phyloP scores from a whole-genome alignment of 2,113 vertebrate genomes.

The Furnarius figulus region DNA sequence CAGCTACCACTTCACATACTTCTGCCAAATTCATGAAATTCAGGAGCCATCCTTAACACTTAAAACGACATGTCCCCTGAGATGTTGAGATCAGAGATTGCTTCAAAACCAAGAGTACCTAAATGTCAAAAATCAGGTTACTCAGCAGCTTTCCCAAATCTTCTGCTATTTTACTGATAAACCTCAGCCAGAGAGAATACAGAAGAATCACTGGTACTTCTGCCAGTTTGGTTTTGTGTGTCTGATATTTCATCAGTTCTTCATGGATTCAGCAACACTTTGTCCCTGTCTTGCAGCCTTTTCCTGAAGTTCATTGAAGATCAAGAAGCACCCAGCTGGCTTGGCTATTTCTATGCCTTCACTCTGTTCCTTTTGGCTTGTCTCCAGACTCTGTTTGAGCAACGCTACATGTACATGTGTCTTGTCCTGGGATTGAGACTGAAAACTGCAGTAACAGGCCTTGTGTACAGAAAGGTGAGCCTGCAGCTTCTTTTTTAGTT shows the following conservation, averaged over 20 bases:
- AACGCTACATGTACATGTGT: constrained; percentile 87
- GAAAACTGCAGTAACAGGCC: constrained; percentile 85
- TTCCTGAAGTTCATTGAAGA: constrained; percentile 86
- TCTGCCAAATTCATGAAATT: background rate
- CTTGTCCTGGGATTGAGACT: constrained; percentile 88
- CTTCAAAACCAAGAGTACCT: background rate
- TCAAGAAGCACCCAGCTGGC: constrained; percentile 79
- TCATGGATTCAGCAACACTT: background rate
- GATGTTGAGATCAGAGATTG: background rate
- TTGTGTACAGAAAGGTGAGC: constrained; percentile 92
- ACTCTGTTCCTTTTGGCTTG: constrained; percentile 86
- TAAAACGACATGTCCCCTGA: background rate
- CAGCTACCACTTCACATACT: background rate
- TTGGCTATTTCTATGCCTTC: constrained; percentile 85
- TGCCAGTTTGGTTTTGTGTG: background rate
- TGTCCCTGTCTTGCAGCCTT: constrained; percentile 72
- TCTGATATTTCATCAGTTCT: background rate
- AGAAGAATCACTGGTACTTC: background rate
- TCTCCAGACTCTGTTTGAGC: constrained; percentile 90
- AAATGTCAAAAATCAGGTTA: background rate
- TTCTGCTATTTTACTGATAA: background rate
- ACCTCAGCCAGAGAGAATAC: background rate
- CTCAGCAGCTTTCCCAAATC: background rate
- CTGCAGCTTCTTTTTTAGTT: background rate
- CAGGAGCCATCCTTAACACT: background rate